A percentile compares a stretch with the other conserved stretches of the same genome.
These are phyloP conservation scores for Drosophila jambulina DNA, from an alignment of 1,140 invertebrate genomes.

Conservation along the genomic window DNA sequence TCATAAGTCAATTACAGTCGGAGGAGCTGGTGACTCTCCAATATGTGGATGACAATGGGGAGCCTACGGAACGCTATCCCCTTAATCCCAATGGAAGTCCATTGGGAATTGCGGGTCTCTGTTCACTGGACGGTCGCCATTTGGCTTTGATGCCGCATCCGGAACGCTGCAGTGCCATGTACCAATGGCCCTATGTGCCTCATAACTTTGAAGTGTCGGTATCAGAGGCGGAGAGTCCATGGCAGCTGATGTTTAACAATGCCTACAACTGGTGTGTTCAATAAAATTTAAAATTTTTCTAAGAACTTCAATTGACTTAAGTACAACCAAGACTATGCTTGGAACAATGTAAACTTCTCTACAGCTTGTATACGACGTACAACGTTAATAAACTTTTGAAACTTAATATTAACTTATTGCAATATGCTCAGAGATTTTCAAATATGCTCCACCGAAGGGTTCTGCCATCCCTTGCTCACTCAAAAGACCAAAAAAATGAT, in stretches of 20 bases:
- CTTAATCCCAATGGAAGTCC: conserved; percentile 95
- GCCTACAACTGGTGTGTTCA: conserved; percentile 91
- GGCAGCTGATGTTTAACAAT: conserved; percentile 96
- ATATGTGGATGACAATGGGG: conserved; percentile 93
- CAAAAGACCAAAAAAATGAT: not conserved
- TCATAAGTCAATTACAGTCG: conserved; percentile 87
- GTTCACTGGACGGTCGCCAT: conserved; percentile 95
- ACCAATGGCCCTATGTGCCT: conserved; percentile 94
- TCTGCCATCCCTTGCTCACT: not conserved
- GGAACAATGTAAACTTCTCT: conserved; percentile 1
- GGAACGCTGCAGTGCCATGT: conserved; percentile 93
- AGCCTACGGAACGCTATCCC: conserved; percentile 93
- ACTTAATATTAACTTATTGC: not conserved
- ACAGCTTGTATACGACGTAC: conserved; percentile 5
- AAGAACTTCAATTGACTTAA: not conserved
- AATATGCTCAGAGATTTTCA: not conserved
- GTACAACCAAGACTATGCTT: not conserved
- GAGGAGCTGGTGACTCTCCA: conserved; percentile 90
- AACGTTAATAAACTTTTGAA: conserved; percentile 6
- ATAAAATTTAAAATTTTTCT: not conserved
- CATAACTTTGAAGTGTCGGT: conserved; percentile 74
- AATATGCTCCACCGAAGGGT: too few species aligned
- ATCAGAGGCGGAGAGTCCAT: conserved; percentile 89
- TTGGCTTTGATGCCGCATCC: conserved; percentile 99
- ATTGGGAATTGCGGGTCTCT: conserved; percentile 94